Evolutionary conservation across 2,888 invertebrate genomes (phyloP).

Genomic region (Yponomeuta plumbellus): DNA sequence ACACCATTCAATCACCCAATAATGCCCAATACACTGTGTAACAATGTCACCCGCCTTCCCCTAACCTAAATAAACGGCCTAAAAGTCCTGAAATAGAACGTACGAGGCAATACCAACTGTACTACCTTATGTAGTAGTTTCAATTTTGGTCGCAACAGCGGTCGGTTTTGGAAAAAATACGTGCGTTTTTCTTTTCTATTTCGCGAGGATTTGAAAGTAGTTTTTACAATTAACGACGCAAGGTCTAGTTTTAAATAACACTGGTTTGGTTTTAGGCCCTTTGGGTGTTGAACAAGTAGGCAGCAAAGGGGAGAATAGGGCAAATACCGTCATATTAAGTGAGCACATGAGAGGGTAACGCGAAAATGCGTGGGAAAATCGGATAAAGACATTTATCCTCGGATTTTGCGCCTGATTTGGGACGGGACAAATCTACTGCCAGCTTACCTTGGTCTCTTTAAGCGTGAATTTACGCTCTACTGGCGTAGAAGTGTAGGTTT

Average conservation of each 20-base stretch:
- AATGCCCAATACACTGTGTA: constrained; percentile 74
- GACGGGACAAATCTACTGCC: constrained; percentile 59
- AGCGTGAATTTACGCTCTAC: constrained; percentile 1
- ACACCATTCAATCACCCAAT: constrained; percentile 74
- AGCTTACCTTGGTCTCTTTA: not conserved
- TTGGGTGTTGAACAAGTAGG: constrained; percentile 28
- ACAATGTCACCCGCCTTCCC: constrained; percentile 68
- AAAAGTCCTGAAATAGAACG: constrained; percentile 16
- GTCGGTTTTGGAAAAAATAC: constrained; percentile 45
- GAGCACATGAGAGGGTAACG: constrained; percentile 75
- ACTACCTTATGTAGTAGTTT: not conserved
- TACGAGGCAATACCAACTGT: constrained; percentile 22
- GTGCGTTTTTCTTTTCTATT: constrained; percentile 46
- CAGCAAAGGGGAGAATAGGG: constrained; percentile 59
- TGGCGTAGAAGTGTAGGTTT: constrained; percentile 18
- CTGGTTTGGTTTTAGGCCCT: constrained; percentile 23
- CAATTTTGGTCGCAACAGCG: not conserved
- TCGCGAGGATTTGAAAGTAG: not conserved
- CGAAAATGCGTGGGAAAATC: constrained; percentile 75
- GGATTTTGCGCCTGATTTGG: constrained; percentile 75
- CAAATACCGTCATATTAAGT: constrained; percentile 75
- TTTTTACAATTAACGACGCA: not conserved
- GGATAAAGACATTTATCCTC: constrained; percentile 75
- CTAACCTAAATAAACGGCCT: constrained; percentile 34
- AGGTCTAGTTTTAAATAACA: constrained; percentile 29